Base-by-base conservation (phyloP, 1,140 invertebrate species). In the Vanessa tameamea region DNA sequence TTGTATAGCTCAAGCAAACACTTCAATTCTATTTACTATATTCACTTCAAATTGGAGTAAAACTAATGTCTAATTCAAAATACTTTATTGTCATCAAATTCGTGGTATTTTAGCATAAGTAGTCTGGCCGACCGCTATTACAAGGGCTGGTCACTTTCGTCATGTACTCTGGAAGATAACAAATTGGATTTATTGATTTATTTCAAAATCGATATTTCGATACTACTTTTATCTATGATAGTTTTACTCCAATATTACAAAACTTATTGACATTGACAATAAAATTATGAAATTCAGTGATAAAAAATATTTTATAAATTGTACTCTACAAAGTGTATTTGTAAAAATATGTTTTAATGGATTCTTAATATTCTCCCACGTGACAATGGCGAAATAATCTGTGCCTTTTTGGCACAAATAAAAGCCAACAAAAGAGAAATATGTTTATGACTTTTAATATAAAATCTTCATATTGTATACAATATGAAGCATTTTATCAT, bases 101-200 rank as follows among this genome's bases (percentile, higher is more conserved):
- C 47, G 65, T n/a, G 55, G 20, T 37, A 23, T 61, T 16, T 82
- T 73, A 83, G 71, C 84, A 83, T 59, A 71, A 61, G 50, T 55
- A 79, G 66, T 83, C 78, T 73, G 64, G 78, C 47, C 77, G 75
- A 16, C 77, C 76, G 63, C 64, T 72, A n/a, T 65, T 66, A 57
- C 84, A 87, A 48, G 80, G 51, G 47, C 37, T 81, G 68, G 63
- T 73, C 11, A 69, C 67, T 75, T 80, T 82, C 31, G 77, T 80
- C 63, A 73, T 82, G 72, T 78, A 88, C 47, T 82, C 86, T 88
- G 84, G 81, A 88, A 87, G 69, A 84, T 72, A 79, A 87, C 61
- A 77, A 71, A 78, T 70, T 75, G 70, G 61, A 70, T 37, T 63
- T 71, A 65, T 65, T 67, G 26, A 57, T 69, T 47, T 3, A 59